Percentiles rank a stretch among this genome's conserved stretches.
Conservation (phyloP, 1,140 invertebrate genomes). For the Halesus radiatus region DNA sequence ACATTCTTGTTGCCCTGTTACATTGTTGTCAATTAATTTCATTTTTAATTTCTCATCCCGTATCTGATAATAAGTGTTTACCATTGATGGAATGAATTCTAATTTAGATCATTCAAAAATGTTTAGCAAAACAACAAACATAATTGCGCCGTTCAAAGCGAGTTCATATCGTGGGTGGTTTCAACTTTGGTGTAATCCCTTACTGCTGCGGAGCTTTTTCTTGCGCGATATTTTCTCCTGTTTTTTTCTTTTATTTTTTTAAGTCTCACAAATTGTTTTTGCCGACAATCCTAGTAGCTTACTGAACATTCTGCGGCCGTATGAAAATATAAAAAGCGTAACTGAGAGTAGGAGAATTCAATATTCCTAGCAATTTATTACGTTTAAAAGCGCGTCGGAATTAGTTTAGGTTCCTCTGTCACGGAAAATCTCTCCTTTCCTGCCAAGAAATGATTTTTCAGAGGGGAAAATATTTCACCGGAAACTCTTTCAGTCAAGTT, state of each 20-base stretch:
- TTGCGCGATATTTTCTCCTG: not conserved
- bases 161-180: too few species aligned
- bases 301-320: constrained; percentile 49
- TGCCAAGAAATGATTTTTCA: constrained; percentile 21
- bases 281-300: constrained; percentile 55
- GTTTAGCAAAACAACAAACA: too few species aligned
- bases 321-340: constrained; percentile 52
- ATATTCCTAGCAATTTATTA: constrained; percentile 58
- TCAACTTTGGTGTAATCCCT: too few species aligned
- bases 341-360: constrained; percentile 53
- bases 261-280: constrained; percentile 56
- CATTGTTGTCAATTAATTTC: too few species aligned
- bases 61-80: too few species aligned
- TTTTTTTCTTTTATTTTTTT: constrained; percentile 36
- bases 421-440: constrained; percentile 34
- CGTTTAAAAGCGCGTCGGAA: constrained; percentile 58
- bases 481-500: too few species aligned
- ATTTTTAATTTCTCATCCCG: too few species aligned
- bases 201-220: not conserved
- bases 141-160: too few species aligned
- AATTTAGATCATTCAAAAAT: too few species aligned
- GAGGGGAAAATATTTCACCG: too few species aligned
- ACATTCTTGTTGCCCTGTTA: too few species aligned
- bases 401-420: constrained; percentile 51
- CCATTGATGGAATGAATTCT: too few species aligned